phyloP scores from a whole-genome alignment of 2,113 vertebrate species.

The Psilopogon haemacephalus region DNA sequence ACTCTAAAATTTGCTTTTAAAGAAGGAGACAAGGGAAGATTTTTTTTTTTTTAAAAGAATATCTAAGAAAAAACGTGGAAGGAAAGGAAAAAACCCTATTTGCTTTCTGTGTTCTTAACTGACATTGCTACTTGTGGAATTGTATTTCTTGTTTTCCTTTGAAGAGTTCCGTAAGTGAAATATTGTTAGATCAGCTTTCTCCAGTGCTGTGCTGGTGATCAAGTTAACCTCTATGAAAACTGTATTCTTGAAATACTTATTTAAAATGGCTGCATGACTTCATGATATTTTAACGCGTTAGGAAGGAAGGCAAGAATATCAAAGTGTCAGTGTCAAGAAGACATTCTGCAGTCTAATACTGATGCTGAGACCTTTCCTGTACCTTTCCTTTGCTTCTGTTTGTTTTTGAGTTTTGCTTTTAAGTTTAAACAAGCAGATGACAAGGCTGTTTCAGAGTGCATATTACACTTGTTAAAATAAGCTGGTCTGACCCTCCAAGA shows the following conservation, averaged over 20 bases:
- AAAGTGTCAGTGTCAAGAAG: neutral
- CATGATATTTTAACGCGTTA: conserved; percentile 33
- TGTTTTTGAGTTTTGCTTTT: conserved; percentile 23
- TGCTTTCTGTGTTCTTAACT: conserved; percentile 33
- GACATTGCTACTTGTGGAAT: conserved; percentile 17
- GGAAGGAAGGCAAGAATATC: conserved; percentile 29
- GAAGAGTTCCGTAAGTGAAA: conserved; percentile 21
- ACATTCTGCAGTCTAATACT: neutral
- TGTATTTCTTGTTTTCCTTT: conserved; percentile 29
- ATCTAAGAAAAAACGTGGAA: neutral
- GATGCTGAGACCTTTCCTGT: conserved; percentile 27
- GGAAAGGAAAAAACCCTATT: neutral
- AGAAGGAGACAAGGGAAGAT: neutral
- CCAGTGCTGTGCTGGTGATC: conserved; percentile 51
- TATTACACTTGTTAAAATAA: conserved; percentile 36
- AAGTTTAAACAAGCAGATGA: conserved; percentile 38
- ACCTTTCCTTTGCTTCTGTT: conserved; percentile 39
- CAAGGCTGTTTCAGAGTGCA: conserved; percentile 28
- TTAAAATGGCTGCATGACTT: conserved; percentile 57
- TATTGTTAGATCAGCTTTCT: conserved; percentile 29
- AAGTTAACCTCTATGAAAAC: conserved; percentile 35
- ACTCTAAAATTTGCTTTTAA: neutral
- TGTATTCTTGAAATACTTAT: conserved; percentile 30
- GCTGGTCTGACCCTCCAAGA: conserved; percentile 12
- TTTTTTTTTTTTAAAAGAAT: neutral